Evolutionary conservation across 2,113 vertebrate species (phyloP), one percentile per base, ranked within the genome.

Genomic region (Psophia crepitans): DNA sequence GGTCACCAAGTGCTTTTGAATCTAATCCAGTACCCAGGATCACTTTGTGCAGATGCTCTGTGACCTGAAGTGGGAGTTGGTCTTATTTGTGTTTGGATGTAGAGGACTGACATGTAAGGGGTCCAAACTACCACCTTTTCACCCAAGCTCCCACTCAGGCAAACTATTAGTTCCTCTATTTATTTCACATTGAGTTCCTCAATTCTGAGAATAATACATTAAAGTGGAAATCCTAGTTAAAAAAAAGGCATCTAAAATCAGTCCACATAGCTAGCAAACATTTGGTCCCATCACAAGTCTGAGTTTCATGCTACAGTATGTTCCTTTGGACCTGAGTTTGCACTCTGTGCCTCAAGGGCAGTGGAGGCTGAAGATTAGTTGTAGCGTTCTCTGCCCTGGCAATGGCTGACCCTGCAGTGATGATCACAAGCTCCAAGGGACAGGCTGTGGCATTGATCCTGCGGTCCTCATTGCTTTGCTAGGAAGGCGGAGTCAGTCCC

Each of bases 381-480:
- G 63, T 23, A 28, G 32, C 10, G 3, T 46, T 12, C 35, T n/a
- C 88, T 68, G 69, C 30, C 53, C 76, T 71, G 46, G 41, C 74
- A n/a, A 14, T n/a, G 43, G 35, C 57, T 63, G 75, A 71, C 57
- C 65, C 61, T 44, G 46, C 49, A 19, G 30, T 26, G 58, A 37
- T 8, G 18, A 27, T 33, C 39, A 32, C 49, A 16, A 78, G 30
- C 30, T 58, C 35, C 54, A 49, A 57, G 23, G 9, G 68, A 32
- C 30, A 26, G 73, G n/a, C 49, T 33, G 69, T 24, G 37, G 54
- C 65, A 10, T 54, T 26, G 69, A 44, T 35, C 30, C 64, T 28
- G 37, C 64, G 19, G 16, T 18, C 53, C 73, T 20, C 1, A 0
- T 5, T 5, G n/a, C 33, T 74, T 33, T 39, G 11, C 14, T 4